Conservation (phyloP, 2,888 invertebrate species). For the Leuctra nigra region DNA sequence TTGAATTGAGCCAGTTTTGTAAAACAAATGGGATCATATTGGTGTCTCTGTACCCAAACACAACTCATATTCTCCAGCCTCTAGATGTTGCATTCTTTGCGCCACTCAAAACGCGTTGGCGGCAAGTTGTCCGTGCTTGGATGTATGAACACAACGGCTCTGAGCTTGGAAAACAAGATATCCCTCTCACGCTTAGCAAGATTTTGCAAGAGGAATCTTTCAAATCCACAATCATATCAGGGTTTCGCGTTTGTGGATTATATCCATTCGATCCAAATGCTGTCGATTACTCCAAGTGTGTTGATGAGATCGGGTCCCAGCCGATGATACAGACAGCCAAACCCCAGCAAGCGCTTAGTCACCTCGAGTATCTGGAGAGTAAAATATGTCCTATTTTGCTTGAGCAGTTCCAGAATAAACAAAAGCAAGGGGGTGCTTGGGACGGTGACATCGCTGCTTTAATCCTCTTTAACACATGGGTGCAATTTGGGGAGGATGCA, state of each 20-base stretch:
- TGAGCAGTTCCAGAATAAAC: constrained; percentile 22
- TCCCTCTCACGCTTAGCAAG: constrained; percentile 25
- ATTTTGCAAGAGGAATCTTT: constrained; percentile 23
- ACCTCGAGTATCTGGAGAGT: constrained; percentile 18
- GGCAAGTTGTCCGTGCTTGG: constrained; percentile 25
- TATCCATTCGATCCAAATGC: constrained; percentile 27
- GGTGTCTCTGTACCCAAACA: constrained; percentile 30
- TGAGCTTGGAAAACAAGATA: constrained; percentile 28
- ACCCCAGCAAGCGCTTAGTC: neutral
- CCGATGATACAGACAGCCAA: neutral
- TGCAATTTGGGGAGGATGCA: constrained; percentile 22
- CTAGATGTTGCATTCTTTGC: constrained; percentile 30
- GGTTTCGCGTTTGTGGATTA: constrained; percentile 25
- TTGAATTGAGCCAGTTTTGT: constrained; percentile 31
- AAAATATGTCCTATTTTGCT: constrained; percentile 5
- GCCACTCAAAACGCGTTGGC: constrained; percentile 30
- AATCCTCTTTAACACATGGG: neutral
- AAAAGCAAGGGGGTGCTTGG: neutral
- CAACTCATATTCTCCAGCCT: constrained; percentile 32
- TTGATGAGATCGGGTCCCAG: constrained; percentile 11
- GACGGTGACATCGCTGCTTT: neutral
- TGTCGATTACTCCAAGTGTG: constrained; percentile 27
- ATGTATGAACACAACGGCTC: constrained; percentile 21
- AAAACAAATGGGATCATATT: constrained; percentile 30
- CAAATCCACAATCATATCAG: constrained; percentile 24